Evolutionary conservation across 2,113 vertebrate genomes (phyloP), one percentile per base, ranked within the genome.

Genomic region (Turnix velox): DNA sequence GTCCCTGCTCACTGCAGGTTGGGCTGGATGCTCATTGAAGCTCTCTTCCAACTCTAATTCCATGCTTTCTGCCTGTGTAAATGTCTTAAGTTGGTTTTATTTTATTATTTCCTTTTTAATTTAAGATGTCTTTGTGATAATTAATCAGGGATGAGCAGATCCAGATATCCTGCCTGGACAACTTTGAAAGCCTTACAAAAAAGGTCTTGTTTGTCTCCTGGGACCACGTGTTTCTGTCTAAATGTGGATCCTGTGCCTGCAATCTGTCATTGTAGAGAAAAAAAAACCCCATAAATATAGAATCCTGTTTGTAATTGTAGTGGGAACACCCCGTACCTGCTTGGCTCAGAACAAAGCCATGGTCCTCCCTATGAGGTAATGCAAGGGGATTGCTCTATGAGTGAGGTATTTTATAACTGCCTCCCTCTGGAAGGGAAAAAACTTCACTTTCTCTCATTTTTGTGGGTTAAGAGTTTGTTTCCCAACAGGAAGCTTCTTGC

Each of bases 321-420:
- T 2, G 1, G 93, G 93, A 95, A 93, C 94, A 96, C 80, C 76
- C 90, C 31, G 93, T 96, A 94, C 93, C 96, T 95, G 90, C 76
- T 61, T 39, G 2, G 1, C 82, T 90, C 46, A 14, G 77, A 84
- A 86, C 75, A 90, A 85, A 94, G 78, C 27, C 27, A 57, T 54
- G 28, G 63, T 71, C 79, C 18, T 7, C 10, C n/a, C 0, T 1
- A 79, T 93, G 92, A 95, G 87, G 78, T 95, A 72, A 93, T 88
- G 76, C 92, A 54, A 62, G 93, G 59, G 83, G 83, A 25, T 48
- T 82, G 58, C 52, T 72, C 43, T 75, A 24, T 66, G 65, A n/a
- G 42, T 31, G 24, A 35, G 87, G 18, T 27, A 10, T 84, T 88
- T 90, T 33, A 5, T 3, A 51, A 46, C 54, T 54, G 59, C 39